phyloP scores from a whole-genome alignment of 23 tunicate genomes.

The Corella eumyota region DNA sequence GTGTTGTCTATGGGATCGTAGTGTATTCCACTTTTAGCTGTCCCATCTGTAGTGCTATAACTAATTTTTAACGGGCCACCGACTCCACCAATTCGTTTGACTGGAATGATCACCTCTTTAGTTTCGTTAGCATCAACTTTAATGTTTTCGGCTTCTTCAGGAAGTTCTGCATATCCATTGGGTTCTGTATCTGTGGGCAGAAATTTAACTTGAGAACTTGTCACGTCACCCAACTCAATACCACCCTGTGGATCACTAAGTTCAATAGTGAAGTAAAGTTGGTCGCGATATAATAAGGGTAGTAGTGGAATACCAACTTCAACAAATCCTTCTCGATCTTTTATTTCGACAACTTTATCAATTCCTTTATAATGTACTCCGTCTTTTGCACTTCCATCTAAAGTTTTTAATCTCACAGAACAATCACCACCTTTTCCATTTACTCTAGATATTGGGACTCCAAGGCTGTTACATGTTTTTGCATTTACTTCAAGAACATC shows the following conservation, averaged over 20 bases:
- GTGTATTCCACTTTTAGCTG: constrained; percentile 55
- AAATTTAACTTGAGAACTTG: constrained; percentile 9
- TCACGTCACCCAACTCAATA: constrained; percentile 8
- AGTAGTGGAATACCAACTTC: constrained; percentile 33
- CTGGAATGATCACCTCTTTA: constrained; percentile 4
- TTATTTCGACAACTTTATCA: constrained; percentile 1
- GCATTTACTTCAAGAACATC: constrained; percentile 5
- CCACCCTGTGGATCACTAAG: constrained; percentile 36
- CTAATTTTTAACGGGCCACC: constrained; percentile 33
- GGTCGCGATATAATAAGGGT: not conserved
- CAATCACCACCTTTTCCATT: constrained; percentile 25
- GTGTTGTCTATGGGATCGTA: constrained; percentile 30
- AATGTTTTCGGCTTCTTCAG: not conserved
- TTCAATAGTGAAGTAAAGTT: constrained; percentile 36
- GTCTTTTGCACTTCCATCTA: constrained; percentile 8
- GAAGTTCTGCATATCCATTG: not conserved
- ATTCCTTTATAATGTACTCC: constrained; percentile 14
- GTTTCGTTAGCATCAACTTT: not conserved
- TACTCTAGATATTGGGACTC: constrained; percentile 9
- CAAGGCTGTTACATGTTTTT: not conserved
- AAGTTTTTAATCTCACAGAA: constrained; percentile 4
- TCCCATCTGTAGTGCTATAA: constrained; percentile 31
- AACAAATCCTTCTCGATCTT: constrained; percentile 27
- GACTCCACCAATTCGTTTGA: constrained; percentile 27
- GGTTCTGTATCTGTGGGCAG: constrained; percentile 36